Base-by-base conservation (phyloP, 2,888 invertebrate genomes). In the Drosophila borealis region DNA sequence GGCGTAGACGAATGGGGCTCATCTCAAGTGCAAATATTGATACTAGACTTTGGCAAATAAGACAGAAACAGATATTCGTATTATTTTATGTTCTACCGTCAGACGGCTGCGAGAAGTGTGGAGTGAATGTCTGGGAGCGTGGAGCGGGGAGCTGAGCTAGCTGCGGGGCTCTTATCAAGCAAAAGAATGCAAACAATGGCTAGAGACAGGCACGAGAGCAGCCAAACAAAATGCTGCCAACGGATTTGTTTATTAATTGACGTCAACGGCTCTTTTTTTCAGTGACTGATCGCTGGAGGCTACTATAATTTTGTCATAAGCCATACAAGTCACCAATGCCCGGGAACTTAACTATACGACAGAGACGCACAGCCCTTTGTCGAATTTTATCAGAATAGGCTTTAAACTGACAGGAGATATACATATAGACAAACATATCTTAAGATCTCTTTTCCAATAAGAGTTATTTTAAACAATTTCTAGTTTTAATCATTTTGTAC, bases 171-270 rank as follows among this genome's bases (percentile, higher is more conserved):
- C 51, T 45, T 70, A 70, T 61, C 62, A 71, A 55, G 44, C 45
- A 56, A 29, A 29, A 68, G 67, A 51, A 70, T 51, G 72, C 64
- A 72, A 70, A 70, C 63, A 70, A 63, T 51, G 54, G 36, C 21
- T 46, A 49, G 41, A 50, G 39, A 72, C 41, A 65, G 29, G 41
- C 17, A 61, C 70, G 42, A 68, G 60, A 68, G 21, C 41, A 42
- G 29, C 25, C 11, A 25, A 41, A 39, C 19, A 33, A 55, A 14
- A 48, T 44, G 19, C 37, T 25, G 37, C 4, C 42, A 51, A 45
- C 66, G 48, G 76, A 74, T 74, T 74, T 71, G 61, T 70, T 74
- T 65, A 65, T 70, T 74, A 74, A 74, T 74, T 74, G 74, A 76
- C 77, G 77, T 74, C 74, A 74, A 65, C 54, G 48, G 29, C 29